These are phyloP conservation scores for Noctua comes DNA, from an alignment of 2,888 invertebrate species.

Conservation along the genomic window DNA sequence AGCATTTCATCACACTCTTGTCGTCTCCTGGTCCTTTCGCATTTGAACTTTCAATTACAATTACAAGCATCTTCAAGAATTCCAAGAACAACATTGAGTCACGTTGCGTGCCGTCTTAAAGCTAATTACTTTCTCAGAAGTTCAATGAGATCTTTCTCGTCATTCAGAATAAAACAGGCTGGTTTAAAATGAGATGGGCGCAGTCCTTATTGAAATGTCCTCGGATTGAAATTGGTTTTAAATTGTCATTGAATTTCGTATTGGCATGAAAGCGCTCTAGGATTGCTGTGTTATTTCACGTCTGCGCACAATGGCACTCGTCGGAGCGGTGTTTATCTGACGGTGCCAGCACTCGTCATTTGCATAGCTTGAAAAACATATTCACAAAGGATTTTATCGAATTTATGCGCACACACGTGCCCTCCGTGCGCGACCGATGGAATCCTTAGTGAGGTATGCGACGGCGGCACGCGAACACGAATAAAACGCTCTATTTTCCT, in stretches of 20 bases:
- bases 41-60: conserved; percentile 26
- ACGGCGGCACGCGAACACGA: conserved; percentile 57
- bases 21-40: not conserved
- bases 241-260: conserved; percentile 67
- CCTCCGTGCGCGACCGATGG: conserved; percentile 69
- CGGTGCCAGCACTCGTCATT: conserved; percentile 71
- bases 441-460: conserved; percentile 71
- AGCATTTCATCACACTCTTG: not conserved
- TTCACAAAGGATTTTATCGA: conserved; percentile 78
- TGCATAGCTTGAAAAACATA: conserved; percentile 75
- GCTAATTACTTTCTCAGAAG: conserved; percentile 66
- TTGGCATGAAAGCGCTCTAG: conserved; percentile 53
- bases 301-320: conserved; percentile 54
- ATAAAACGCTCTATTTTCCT: conserved; percentile 59
- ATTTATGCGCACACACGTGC: conserved; percentile 84
- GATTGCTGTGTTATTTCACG: conserved; percentile 58
- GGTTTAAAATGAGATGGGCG: conserved; percentile 52
- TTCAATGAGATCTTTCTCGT: conserved; percentile 54
- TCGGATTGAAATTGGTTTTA: conserved; percentile 70
- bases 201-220: conserved; percentile 64
- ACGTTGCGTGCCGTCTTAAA: conserved; percentile 43
- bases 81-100: conserved; percentile 45
- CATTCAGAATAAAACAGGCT: conserved; percentile 53
- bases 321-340: conserved; percentile 69
- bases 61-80: conserved; percentile 26